phyloP scores from a whole-genome alignment of 1,140 invertebrate genomes.

The Pseudomyrmex concolor region DNA sequence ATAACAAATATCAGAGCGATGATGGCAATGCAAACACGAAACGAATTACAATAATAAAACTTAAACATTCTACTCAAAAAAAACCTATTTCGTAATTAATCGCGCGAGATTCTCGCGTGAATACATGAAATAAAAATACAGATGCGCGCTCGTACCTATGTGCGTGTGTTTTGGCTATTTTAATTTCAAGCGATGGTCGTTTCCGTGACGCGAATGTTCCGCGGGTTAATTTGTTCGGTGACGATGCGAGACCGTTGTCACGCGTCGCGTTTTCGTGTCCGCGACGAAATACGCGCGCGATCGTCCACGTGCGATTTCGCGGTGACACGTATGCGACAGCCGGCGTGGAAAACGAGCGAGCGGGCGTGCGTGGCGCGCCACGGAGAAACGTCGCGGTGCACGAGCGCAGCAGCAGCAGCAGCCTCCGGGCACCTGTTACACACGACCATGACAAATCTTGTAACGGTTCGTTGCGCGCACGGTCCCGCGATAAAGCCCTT shows the following conservation, averaged over 20 bases:
- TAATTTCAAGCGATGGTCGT: constrained; percentile 30
- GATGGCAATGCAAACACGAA: too few relatives aligned
- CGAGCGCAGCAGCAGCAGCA: constrained; percentile 13
- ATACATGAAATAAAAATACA: not conserved
- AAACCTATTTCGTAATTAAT: constrained; percentile 20
- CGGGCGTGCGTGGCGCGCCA: constrained; percentile 3
- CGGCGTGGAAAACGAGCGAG: constrained; percentile 63
- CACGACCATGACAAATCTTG: constrained; percentile 64
- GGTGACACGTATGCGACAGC: constrained; percentile 70
- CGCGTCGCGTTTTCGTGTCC: constrained; percentile 46
- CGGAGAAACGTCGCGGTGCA: constrained; percentile 50
- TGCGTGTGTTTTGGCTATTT: constrained; percentile 4
- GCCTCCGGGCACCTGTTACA: constrained; percentile 76
- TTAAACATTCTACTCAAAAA: not conserved
- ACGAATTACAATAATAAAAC: not conserved
- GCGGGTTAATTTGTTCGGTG: constrained; percentile 53
- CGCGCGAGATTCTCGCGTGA: not conserved
- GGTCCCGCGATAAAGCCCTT: constrained; percentile 42
- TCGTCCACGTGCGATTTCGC: constrained; percentile 29
- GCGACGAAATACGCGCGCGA: constrained; percentile 11
- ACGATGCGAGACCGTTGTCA: constrained; percentile 50
- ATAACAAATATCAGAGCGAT: too few relatives aligned
- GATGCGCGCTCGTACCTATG: too few relatives aligned
- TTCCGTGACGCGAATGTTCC: constrained; percentile 25
- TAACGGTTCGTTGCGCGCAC: constrained; percentile 52